Base-by-base conservation (phyloP, 2,797 vertebrate genomes). In the Trachops cirrhosus region DNA sequence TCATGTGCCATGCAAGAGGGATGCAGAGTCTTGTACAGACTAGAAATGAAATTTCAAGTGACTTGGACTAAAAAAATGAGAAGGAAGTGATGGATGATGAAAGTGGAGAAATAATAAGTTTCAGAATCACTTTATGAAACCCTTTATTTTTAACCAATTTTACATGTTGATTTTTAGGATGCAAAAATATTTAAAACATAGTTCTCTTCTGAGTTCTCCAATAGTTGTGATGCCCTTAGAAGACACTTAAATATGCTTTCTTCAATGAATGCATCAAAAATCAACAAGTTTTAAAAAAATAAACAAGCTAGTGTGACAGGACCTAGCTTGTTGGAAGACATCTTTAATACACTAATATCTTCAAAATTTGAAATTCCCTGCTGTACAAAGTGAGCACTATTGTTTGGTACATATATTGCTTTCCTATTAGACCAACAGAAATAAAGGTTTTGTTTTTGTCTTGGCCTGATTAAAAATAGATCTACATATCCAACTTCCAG, bases 401-500 rank as follows among this genome's bases (percentile, higher is more conserved):
- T 68, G 24, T 59, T 24, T 83, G 29, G 9, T 71, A 41, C 3
- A 41, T 52, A 11, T 46, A 59, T 2, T 93, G 68, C 6, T 93
- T 62, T 68, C 67, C 18, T 85, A 37, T 80, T 82, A 89, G 14
- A 67, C 29, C 32, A 71, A 15, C 2, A 32, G 12, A 75, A 52
- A 62, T 80, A 57, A 86, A 70, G 6, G 7, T 62, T 85, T 44
- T 34, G 24, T 80, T 80, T 68, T 15, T 70, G 80, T 89, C 6
- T 6, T 54, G 34, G 2, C 22, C 24, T 97, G 12, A 41, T 95
- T 62, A 96, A 89, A 97, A 96, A 84, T 64, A 97, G 52, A 62
- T 95, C 12, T 24, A 62, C 14, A 41, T 85, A 84, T 87, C 41
- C 73, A 97, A 80, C 26, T 97, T 86, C 73, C 48, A 85, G 29